These are phyloP conservation scores for Eupithecia insigniata DNA, from an alignment of 2,888 invertebrate species.

Conservation along the genomic window DNA sequence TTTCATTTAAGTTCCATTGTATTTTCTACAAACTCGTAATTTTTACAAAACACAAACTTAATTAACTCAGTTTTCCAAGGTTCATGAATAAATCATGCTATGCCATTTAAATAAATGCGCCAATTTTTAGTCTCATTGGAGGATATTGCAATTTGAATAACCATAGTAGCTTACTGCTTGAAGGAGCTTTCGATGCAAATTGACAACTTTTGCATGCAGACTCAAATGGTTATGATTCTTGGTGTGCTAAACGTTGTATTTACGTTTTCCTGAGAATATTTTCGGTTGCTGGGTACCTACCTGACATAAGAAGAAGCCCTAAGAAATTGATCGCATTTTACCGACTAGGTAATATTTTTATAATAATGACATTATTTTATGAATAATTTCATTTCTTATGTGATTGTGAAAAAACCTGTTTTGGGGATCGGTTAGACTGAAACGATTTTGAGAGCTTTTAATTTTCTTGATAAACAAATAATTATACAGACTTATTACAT, in stretches of 20 bases:
- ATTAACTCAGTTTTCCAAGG: constrained; percentile 2
- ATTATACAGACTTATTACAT: not conserved
- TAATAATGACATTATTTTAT: no score
- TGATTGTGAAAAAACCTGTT: not conserved
- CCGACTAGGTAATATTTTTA: no score
- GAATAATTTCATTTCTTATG: no score
- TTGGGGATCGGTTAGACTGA: not conserved
- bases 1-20: not conserved
- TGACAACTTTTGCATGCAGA: constrained; percentile 24
- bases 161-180: constrained; percentile 8
- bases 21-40: not conserved
- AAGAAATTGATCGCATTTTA: no score
- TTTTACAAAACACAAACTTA: not conserved
- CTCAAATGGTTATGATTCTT: constrained; percentile 19
- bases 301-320: no score
- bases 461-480: not conserved
- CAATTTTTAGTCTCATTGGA: constrained; percentile 26
- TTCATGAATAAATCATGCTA: constrained; percentile 29
- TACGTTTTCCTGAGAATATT: not conserved
- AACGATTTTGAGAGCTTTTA: not conserved
- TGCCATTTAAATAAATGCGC: constrained; percentile 27
- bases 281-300: not conserved
- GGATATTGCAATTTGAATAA: constrained; percentile 31
- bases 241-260: not conserved
- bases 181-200: constrained; percentile 28